phyloP scores from a whole-genome alignment of 2,113 vertebrate genomes.

The Megaleporinus macrocephalus region DNA sequence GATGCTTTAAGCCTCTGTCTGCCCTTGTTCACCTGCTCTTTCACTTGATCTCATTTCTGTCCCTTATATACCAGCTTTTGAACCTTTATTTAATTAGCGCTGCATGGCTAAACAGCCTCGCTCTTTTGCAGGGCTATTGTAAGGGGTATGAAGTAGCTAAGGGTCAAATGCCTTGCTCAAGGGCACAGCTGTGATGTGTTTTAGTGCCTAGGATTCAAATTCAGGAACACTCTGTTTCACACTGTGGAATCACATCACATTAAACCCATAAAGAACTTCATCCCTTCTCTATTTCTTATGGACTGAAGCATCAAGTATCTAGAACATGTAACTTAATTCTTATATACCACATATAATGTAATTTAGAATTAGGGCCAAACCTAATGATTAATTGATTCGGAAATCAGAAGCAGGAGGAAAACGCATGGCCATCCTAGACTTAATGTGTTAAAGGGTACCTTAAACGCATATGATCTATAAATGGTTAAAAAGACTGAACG shows the following conservation, averaged over 20 bases:
- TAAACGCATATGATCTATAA: no score
- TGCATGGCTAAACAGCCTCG: background rate
- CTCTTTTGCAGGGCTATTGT: background rate
- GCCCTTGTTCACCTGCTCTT: conserved; percentile 28
- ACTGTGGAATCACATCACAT: background rate
- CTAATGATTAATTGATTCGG: no score
- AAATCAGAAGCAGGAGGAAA: no score
- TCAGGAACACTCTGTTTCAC: background rate
- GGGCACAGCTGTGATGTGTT: background rate
- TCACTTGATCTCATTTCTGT: conserved; percentile 36
- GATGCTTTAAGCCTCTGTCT: conserved; percentile 20
- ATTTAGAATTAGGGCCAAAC: no score
- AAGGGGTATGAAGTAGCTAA: background rate
- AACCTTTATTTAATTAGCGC: background rate
- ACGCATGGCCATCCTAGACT: no score
- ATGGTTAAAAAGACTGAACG: no score
- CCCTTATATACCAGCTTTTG: background rate
- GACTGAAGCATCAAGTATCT: background rate
- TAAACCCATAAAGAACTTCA: background rate
- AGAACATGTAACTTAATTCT: background rate
- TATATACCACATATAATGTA: no score
- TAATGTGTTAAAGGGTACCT: no score
- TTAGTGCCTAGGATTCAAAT: background rate
- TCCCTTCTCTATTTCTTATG: background rate
- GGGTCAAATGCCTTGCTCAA: background rate